Evolutionary conservation across 2,797 vertebrate species (phyloP).

Genomic region (Sylvia borin): DNA sequence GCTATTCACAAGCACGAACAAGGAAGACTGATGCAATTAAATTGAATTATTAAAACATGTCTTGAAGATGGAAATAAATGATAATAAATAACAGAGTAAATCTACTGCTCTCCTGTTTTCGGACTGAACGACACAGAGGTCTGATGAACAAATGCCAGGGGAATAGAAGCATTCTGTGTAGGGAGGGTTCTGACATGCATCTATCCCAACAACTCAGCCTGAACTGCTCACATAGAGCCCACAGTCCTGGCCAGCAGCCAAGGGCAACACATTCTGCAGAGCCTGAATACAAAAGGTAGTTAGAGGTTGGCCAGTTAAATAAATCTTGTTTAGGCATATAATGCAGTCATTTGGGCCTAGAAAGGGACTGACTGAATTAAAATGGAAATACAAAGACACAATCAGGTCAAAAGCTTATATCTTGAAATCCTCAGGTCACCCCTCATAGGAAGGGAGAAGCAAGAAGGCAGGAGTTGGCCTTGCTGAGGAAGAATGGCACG

Average conservation of each 20-base stretch:
- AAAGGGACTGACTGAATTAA: not conserved
- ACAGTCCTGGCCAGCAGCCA: not conserved
- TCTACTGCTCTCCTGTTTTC: not conserved
- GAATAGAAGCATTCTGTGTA: not conserved
- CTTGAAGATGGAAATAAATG: not conserved
- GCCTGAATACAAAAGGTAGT: not conserved
- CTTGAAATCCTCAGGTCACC: not conserved
- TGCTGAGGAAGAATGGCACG: not conserved
- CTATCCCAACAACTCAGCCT: not conserved
- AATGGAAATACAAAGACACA: not conserved
- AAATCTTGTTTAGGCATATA: not conserved
- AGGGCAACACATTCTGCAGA: not conserved
- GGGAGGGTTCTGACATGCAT: not conserved
- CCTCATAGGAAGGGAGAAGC: not conserved
- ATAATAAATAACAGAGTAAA: not conserved
- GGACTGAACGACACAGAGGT: not conserved
- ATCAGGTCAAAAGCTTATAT: not conserved
- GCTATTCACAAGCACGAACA: not conserved
- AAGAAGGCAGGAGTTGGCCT: not conserved
- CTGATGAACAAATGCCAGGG: not conserved
- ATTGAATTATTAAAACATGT: not conserved
- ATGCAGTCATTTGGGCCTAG: not conserved
- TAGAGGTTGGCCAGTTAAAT: not conserved
- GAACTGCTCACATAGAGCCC: not conserved
- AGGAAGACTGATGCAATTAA: not conserved